phyloP scores from a whole-genome alignment of 30 jellyfish, hydroid and myxozoan genomes.

The Turritopsis dohrnii region DNA sequence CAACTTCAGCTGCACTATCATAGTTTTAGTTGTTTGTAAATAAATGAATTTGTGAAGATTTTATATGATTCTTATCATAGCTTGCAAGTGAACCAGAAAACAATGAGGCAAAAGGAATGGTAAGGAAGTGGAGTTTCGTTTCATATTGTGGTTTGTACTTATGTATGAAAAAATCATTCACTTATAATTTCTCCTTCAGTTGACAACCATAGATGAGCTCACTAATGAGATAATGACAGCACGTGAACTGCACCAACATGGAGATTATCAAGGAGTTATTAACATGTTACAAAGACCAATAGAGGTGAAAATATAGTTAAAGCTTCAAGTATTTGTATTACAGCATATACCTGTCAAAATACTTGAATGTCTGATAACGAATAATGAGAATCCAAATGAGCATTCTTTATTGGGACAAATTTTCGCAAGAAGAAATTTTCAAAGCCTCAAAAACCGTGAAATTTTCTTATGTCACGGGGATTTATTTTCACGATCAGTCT shows the following conservation, averaged over 20 bases:
- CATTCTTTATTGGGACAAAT: too few relatives aligned
- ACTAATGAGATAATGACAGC: conserved; percentile 54
- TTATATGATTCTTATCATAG: not conserved
- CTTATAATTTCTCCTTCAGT: conserved; percentile 18
- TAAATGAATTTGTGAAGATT: too few relatives aligned
- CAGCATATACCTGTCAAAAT: not conserved
- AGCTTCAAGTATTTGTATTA: not conserved
- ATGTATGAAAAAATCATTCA: not conserved
- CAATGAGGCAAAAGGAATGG: not conserved
- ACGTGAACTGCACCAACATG: conserved; percentile 43
- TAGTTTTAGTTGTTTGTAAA: not conserved
- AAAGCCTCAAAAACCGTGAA: too few relatives aligned
- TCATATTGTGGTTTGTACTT: not conserved
- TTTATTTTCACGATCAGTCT: too few relatives aligned
- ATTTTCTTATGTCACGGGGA: too few relatives aligned
- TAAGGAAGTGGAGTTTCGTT: not conserved
- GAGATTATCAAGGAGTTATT: conserved; percentile 53
- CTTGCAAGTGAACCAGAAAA: not conserved
- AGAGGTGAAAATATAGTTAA: conserved; percentile 38
- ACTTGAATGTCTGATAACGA: too few relatives aligned
- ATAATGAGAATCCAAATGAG: too few relatives aligned
- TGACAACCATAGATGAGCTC: conserved; percentile 50
- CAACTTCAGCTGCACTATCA: too few relatives aligned
- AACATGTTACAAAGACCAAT: conserved; percentile 44
- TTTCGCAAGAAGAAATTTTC: too few relatives aligned